phyloP scores from a whole-genome alignment of 2,888 invertebrate species.

The Meloe dianella region DNA sequence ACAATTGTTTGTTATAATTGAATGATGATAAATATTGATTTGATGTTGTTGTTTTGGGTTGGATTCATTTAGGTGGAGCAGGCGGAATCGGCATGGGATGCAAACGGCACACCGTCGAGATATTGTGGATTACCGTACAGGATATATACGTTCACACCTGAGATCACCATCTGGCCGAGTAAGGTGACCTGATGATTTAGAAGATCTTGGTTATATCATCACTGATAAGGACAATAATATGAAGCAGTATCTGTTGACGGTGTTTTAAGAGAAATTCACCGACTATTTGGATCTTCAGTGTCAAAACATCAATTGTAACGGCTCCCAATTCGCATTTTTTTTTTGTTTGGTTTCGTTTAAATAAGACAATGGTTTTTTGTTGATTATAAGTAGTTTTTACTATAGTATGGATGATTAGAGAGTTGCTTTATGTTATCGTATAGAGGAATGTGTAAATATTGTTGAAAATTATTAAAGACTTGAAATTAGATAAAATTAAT shows the following conservation, averaged over 20 bases:
- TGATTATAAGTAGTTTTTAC: too few species aligned
- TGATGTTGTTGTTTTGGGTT: conserved; percentile 12
- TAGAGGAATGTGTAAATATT: too few species aligned
- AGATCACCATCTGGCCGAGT: conserved; percentile 92
- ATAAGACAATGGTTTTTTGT: background rate
- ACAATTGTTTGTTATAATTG: background rate
- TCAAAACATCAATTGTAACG: background rate
- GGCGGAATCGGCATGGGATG: conserved; percentile 69
- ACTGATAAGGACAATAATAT: background rate
- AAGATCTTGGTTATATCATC: background rate
- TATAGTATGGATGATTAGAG: too few species aligned
- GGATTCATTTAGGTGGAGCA: conserved; percentile 76
- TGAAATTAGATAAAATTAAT: background rate
- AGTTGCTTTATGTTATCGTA: too few species aligned
- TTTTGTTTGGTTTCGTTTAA: too few species aligned
- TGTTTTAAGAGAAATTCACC: background rate
- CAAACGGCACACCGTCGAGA: conserved; percentile 66
- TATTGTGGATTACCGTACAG: conserved; percentile 80
- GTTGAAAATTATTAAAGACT: too few species aligned
- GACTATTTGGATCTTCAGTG: background rate
- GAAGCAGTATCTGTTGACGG: background rate
- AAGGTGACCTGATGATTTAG: conserved; percentile 72
- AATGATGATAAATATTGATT: background rate
- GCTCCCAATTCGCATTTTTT: too few species aligned
- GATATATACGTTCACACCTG: conserved; percentile 90